Conservation (phyloP, 2,888 invertebrate species). For the Heliconius erato region DNA sequence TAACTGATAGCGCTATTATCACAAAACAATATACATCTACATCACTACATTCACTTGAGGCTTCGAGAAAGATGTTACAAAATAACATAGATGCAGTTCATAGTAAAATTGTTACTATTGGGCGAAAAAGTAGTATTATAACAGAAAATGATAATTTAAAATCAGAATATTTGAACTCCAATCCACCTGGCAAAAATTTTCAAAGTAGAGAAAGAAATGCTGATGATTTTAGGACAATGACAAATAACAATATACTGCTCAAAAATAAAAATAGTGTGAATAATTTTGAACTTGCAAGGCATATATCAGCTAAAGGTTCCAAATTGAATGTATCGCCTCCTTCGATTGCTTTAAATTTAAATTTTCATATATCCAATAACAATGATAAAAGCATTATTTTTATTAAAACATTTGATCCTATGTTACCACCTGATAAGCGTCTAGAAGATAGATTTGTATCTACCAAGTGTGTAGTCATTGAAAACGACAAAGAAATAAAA, state of each 20-base stretch:
- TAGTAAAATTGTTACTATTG: no score
- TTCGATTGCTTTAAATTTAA: constrained; percentile 58
- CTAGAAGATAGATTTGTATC: constrained; percentile 58
- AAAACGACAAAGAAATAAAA: constrained; percentile 59
- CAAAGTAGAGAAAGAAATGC: background rate
- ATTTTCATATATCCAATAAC: constrained; percentile 64
- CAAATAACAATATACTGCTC: background rate
- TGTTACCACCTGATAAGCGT: constrained; percentile 50
- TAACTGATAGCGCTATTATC: background rate
- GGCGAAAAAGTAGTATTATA: background rate
- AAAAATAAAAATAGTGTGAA: background rate
- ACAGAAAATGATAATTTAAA: background rate
- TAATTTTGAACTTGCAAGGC: background rate
- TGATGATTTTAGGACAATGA: background rate
- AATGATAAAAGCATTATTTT: constrained; percentile 61
- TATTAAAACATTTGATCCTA: constrained; percentile 62
- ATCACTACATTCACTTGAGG: background rate
- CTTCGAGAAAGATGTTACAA: background rate
- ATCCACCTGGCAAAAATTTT: background rate
- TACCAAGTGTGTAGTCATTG: constrained; percentile 60
- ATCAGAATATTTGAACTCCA: background rate
- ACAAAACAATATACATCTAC: background rate
- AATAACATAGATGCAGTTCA: background rate
- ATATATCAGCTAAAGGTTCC: background rate
- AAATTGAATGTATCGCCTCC: background rate